Conservation (phyloP, 1,140 invertebrate species). For the Drosophila arizonae region DNA sequence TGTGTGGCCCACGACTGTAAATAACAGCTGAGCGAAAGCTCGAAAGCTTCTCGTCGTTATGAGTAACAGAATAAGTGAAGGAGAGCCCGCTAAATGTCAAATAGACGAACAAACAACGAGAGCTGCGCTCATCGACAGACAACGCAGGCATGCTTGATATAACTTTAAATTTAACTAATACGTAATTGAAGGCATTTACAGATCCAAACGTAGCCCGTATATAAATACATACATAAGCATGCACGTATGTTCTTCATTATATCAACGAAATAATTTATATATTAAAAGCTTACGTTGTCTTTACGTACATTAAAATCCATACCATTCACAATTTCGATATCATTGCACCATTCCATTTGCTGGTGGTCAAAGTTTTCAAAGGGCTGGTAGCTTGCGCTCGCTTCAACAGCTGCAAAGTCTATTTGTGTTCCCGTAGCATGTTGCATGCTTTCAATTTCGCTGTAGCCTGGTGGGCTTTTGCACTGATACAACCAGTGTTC, state of each 20-base stretch:
- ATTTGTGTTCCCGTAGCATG: constrained; percentile 29
- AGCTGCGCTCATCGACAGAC: neutral
- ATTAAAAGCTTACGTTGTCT: neutral
- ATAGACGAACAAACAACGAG: constrained; percentile 25
- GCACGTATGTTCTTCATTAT: neutral
- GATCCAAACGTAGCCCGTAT: neutral
- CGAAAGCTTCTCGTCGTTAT: neutral
- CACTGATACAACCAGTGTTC: constrained; percentile 62
- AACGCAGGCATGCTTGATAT: neutral
- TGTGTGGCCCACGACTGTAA: constrained; percentile 45
- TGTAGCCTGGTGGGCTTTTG: neutral
- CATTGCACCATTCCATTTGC: constrained; percentile 33
- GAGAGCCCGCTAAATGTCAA: constrained; percentile 55
- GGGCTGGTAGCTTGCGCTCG: constrained; percentile 40
- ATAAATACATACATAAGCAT: neutral
- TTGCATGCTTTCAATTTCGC: constrained; percentile 42
- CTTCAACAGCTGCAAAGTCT: constrained; percentile 77
- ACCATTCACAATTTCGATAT: constrained; percentile 68
- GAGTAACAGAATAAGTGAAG: constrained; percentile 17
- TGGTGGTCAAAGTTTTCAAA: constrained; percentile 48
- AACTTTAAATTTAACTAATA: neutral
- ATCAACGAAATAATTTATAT: neutral
- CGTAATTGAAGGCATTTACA: neutral
- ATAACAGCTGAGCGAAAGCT: constrained; percentile 63
- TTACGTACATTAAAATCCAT: constrained; percentile 64